Evolutionary conservation across 23 tunicate genomes (phyloP).

Genomic region (Phallusia fumigata): DNA sequence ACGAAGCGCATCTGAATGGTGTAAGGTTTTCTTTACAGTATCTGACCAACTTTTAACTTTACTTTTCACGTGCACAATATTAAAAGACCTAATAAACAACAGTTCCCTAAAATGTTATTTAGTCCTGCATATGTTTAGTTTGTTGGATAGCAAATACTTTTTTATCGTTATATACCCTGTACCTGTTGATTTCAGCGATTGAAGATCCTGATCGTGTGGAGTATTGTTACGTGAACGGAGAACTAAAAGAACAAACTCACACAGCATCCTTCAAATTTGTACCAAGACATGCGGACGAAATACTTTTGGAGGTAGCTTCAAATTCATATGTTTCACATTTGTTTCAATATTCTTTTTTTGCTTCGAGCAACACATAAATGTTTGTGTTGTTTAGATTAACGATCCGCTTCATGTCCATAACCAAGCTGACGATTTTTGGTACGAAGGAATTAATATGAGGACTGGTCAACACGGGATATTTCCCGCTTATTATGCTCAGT

Average conservation of each 20-base stretch:
- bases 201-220: constrained; percentile 78
- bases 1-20: constrained; percentile 86
- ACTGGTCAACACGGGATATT: constrained; percentile 69
- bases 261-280: constrained; percentile 73
- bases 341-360: not conserved
- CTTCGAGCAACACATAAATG: not conserved
- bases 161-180: no score
- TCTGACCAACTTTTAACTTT: no score
- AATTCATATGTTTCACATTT: no score
- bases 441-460: constrained; percentile 87
- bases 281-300: constrained; percentile 76
- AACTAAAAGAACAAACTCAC: constrained; percentile 83
- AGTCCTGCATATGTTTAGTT: no score
- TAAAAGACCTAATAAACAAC: no score
- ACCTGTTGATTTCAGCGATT: constrained; percentile 35
- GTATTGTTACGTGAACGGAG: constrained; percentile 73
- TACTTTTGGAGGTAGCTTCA: constrained; percentile 42
- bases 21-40: constrained; percentile 35
- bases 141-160: no score
- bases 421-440: constrained; percentile 86
- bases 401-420: constrained; percentile 62
- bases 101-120: no score
- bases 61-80: no score
- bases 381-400: constrained; percentile 33
- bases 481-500: constrained; percentile 72